These are phyloP conservation scores for Synanthedon myopaeformis DNA, from an alignment of 2,888 invertebrate genomes.

Conservation along the genomic window DNA sequence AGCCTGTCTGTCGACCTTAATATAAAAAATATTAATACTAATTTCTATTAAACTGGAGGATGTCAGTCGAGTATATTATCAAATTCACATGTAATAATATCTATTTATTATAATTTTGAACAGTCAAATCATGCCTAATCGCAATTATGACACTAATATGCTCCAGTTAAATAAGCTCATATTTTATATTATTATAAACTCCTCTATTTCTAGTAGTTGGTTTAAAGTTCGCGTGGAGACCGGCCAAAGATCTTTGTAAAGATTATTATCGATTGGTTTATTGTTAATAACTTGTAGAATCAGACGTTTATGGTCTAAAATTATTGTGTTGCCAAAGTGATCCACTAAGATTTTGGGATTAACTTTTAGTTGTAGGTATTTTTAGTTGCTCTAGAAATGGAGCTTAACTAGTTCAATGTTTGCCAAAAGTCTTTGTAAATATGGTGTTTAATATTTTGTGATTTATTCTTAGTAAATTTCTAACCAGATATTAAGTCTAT, in stretches of 20 bases:
- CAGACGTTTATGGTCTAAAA: conserved; percentile 1
- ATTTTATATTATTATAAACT: background rate
- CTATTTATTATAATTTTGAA: background rate
- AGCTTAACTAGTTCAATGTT: too few species aligned
- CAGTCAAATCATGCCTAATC: background rate
- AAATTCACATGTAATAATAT: background rate
- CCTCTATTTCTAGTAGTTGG: background rate
- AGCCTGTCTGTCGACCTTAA: too few species aligned
- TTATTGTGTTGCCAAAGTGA: conserved; percentile 3
- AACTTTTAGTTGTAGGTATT: too few species aligned
- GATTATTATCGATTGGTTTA: conserved; percentile 11
- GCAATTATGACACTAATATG: background rate
- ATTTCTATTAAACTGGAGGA: too few species aligned
- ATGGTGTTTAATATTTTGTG: too few species aligned
- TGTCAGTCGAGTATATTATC: too few species aligned
- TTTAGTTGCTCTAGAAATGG: too few species aligned
- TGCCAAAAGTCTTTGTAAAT: too few species aligned
- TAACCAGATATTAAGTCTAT: too few species aligned
- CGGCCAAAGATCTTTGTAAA: conserved; percentile 10
- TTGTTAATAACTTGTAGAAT: conserved; percentile 11
- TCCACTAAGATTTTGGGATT: background rate
- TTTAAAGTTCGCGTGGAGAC: conserved; percentile 14
- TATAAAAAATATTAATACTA: too few species aligned
- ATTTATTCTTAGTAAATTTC: too few species aligned
- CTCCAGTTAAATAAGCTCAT: background rate